Evolutionary conservation across 2,888 invertebrate genomes (phyloP), one percentile per base, ranked within the genome.

Genomic region (Stramonita haemastoma): DNA sequence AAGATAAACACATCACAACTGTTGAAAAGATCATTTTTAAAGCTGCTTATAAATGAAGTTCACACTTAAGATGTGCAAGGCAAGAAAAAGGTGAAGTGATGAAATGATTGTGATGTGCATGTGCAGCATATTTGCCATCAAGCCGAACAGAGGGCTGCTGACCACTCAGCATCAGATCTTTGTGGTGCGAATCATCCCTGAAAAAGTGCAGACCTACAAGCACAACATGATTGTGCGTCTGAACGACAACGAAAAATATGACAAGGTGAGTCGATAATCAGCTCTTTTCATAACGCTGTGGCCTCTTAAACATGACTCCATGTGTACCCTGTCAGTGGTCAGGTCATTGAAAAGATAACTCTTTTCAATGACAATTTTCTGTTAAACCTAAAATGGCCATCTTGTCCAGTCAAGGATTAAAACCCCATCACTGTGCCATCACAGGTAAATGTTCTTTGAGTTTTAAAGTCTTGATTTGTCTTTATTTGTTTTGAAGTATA

Each of bases 131-230:
- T 96, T 93, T 91, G 88, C 93, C n/a, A 91, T 95, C 70, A 96
- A 96, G 91, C 96, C 96, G 70, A 93, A 92, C 17, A 93, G 94
- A 90, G 96, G 95, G 1, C 89, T 96, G 79, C 89, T 96, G 91
- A 93, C 92, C 60, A 92, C 92, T 19, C 92, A 92, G n/a, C 93
- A 93, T 79, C 95, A 95, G 92, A 92, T 95, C 5, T 95, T 95
- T 92, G 93, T 95, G 0, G 93, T 95, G 70, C 95, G 95, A 90
- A 92, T 93, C 87, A 91, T 92, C 5, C 95, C 95, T 19, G 92
- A 91, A 17, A 94, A 93, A 60, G 93, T 94, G 81, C 94, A 94
- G 90, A 93, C 93, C 2, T 95, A 95, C 92, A 94, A 93, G 90
- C 93, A 95, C 87, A 92, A 92, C 36, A 87, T 95, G 86, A 93